phyloP scores from a whole-genome alignment of 2,888 invertebrate species.

The Chymomyza amoena region DNA sequence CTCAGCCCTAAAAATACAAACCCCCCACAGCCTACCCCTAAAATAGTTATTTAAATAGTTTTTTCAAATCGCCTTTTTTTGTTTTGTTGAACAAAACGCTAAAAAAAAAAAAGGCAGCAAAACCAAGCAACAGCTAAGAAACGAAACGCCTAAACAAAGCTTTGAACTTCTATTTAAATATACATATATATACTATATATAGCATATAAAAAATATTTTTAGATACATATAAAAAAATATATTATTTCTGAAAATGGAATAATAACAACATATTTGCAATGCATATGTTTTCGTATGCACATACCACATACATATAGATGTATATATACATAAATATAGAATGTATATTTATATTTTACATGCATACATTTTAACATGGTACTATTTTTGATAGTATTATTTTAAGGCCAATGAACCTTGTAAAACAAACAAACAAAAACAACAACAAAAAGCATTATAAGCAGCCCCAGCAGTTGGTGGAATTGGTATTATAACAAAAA shows the following conservation, averaged over 20 bases:
- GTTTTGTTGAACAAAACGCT: conserved; percentile 66
- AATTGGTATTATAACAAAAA: not conserved
- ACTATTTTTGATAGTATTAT: conserved; percentile 74
- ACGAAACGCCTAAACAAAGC: conserved; percentile 62
- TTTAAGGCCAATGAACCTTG: conserved; percentile 62
- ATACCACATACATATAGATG: conserved; percentile 43
- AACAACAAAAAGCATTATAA: conserved; percentile 15
- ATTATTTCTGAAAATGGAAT: conserved; percentile 66
- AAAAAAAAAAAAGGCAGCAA: conserved; percentile 46
- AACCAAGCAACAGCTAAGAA: conserved; percentile 33
- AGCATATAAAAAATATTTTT: conserved; percentile 72
- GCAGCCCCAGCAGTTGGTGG: not conserved
- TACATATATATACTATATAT: conserved; percentile 49
- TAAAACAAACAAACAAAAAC: conserved; percentile 52
- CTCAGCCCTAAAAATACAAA: not conserved
- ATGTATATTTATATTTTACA: conserved; percentile 44
- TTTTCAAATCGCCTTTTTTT: conserved; percentile 42
- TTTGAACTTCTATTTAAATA: conserved; percentile 67
- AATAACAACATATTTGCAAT: conserved; percentile 67
- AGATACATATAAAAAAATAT: conserved; percentile 58
- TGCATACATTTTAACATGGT: conserved; percentile 54
- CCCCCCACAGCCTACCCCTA: conserved; percentile 14
- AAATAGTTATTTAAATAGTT: conserved; percentile 70
- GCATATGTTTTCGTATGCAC: conserved; percentile 78
- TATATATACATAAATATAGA: conserved; percentile 35